Evolutionary conservation across 2,797 vertebrate genomes (phyloP).

Genomic region (Tiaroga cobitis): DNA sequence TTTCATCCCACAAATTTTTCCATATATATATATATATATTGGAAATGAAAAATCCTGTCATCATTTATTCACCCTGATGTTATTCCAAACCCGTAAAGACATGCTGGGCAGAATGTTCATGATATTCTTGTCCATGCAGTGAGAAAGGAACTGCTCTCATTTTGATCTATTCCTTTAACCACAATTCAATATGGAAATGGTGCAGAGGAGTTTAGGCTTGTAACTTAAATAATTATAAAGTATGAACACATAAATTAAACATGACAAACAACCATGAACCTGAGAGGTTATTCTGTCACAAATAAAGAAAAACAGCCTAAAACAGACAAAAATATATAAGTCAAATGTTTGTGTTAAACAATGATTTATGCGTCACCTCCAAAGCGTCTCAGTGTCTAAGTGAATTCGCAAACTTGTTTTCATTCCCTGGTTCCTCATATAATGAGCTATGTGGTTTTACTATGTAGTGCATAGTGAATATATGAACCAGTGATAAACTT

Average conservation of each 20-base stretch:
- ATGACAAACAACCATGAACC: not conserved
- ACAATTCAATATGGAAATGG: not conserved
- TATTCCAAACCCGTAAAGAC: slow-evolving; percentile 5
- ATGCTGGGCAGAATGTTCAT: slow-evolving; percentile 14
- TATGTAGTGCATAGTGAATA: not conserved
- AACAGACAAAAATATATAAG: not conserved
- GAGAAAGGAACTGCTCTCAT: not conserved
- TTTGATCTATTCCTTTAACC: not conserved
- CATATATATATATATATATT: not conserved
- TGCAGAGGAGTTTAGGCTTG: not conserved
- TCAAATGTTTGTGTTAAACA: not conserved
- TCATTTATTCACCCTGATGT: slow-evolving; percentile 12
- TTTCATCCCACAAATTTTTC: not conserved
- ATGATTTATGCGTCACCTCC: not conserved
- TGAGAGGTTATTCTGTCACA: not conserved
- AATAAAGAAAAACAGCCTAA: not conserved
- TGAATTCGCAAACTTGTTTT: not conserved
- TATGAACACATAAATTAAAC: not conserved
- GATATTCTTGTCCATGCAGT: not conserved
- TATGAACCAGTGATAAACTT: not conserved
- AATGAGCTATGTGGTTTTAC: not conserved
- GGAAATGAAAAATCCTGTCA: slow-evolving; percentile 11
- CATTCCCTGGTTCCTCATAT: not conserved
- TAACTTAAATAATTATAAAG: not conserved
- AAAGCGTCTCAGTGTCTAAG: not conserved